phyloP scores from a whole-genome alignment of 37 sponge, comb jelly and placozoan species.

The Crambe crambe region DNA sequence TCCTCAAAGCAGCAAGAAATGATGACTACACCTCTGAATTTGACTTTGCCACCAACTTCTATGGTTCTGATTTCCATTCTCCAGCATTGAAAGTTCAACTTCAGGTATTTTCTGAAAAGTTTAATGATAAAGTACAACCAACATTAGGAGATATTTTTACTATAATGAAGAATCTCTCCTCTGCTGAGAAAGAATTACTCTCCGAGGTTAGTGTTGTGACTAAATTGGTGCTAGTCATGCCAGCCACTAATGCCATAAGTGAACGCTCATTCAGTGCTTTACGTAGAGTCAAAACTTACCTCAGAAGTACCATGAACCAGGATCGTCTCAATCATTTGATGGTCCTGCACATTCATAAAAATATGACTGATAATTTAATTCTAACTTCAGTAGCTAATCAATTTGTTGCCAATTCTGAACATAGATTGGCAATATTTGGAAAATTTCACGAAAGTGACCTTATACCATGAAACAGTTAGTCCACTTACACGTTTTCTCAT shows the following conservation, averaged over 20 bases:
- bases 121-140: background rate
- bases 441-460: no score
- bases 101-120: background rate
- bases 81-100: background rate
- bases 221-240: background rate
- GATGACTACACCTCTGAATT: no score
- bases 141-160: background rate
- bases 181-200: background rate
- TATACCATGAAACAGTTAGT: no score
- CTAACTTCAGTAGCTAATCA: no score
- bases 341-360: slow-evolving; percentile 70
- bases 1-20: no score
- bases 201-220: background rate
- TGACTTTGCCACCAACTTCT: background rate
- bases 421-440: no score
- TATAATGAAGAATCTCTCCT: background rate
- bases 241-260: slow-evolving; percentile 34
- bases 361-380: no score
- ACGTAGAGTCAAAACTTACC: background rate
- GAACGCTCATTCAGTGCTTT: background rate
- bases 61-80: background rate
- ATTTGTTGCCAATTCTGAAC: no score
- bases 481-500: no score
- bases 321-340: slow-evolving; percentile 64
- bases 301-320: slow-evolving; percentile 43